Conservation (phyloP, 2,888 invertebrate genomes). For the Orthonychiurus folsomi region DNA sequence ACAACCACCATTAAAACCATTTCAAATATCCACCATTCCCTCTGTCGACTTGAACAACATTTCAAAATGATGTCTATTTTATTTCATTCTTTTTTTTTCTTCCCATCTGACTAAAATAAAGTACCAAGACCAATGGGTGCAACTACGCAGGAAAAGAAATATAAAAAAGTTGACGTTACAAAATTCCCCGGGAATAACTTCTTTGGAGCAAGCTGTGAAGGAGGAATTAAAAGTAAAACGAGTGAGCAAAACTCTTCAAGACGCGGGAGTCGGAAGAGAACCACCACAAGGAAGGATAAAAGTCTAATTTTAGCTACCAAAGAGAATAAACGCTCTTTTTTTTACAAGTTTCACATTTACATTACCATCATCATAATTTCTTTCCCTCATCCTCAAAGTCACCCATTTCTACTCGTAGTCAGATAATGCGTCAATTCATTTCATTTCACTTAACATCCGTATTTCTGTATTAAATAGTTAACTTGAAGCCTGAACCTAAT, state of each 20-base stretch:
- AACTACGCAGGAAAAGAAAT: background rate
- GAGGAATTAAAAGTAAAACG: background rate
- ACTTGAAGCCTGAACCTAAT: background rate
- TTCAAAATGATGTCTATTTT: too few relatives aligned
- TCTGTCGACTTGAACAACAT: too few relatives aligned
- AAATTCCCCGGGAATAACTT: background rate
- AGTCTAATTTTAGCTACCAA: background rate
- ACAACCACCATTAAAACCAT: too few relatives aligned
- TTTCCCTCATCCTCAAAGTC: background rate
- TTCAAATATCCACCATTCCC: too few relatives aligned
- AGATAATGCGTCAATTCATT: too few relatives aligned
- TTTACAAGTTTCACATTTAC: constrained; percentile 1
- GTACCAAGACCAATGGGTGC: background rate
- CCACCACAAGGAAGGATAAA: background rate
- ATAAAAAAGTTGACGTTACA: background rate
- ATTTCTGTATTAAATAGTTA: background rate
- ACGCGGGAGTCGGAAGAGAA: background rate
- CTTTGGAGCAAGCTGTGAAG: background rate
- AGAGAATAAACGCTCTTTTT: background rate
- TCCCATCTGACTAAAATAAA: constrained; percentile 1
- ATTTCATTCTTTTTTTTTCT: too few relatives aligned
- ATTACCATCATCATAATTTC: background rate
- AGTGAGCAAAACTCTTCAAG: too few relatives aligned
- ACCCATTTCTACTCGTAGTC: too few relatives aligned
- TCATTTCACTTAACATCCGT: background rate